phyloP scores from a whole-genome alignment of 2,888 invertebrate species.

The Mythimna impura region DNA sequence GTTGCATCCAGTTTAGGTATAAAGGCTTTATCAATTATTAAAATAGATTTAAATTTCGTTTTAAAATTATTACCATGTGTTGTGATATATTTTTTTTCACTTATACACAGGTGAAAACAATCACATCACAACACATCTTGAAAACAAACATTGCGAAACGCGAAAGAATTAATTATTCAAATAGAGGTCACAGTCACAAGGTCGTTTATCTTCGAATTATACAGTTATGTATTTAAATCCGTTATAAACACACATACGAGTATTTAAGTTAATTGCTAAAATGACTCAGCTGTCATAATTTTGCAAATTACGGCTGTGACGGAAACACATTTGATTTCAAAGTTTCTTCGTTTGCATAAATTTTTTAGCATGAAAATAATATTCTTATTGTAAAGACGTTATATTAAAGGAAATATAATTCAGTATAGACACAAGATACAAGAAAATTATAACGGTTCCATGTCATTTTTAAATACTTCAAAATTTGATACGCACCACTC shows the following conservation, averaged over 20 bases:
- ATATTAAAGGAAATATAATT: constrained; percentile 11
- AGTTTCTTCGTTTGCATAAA: constrained; percentile 17
- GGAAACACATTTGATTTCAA: constrained; percentile 49
- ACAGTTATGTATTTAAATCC: constrained; percentile 50
- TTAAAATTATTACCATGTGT: neutral
- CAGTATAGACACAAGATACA: neutral
- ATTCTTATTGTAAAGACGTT: neutral
- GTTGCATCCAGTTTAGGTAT: neutral
- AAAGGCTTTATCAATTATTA: neutral
- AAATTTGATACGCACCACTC: neutral
- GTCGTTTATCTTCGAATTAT: constrained; percentile 37
- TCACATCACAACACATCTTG: neutral
- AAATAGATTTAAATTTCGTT: neutral
- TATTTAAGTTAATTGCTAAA: constrained; percentile 26
- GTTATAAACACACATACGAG: constrained; percentile 29
- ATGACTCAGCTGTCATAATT: constrained; percentile 39
- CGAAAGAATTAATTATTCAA: constrained; percentile 20
- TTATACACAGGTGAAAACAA: neutral
- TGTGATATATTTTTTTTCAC: too few species aligned
- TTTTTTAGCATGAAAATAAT: neutral
- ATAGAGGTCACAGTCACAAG: constrained; percentile 47
- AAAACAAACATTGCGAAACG: constrained; percentile 21
- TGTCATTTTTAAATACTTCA: neutral
- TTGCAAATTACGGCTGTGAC: constrained; percentile 31
- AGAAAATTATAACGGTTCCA: neutral